A percentile compares a stretch with the other conserved stretches of the same genome.
phyloP scores from a whole-genome alignment of 2,888 invertebrate genomes.

The Ephialtes manifestator region DNA sequence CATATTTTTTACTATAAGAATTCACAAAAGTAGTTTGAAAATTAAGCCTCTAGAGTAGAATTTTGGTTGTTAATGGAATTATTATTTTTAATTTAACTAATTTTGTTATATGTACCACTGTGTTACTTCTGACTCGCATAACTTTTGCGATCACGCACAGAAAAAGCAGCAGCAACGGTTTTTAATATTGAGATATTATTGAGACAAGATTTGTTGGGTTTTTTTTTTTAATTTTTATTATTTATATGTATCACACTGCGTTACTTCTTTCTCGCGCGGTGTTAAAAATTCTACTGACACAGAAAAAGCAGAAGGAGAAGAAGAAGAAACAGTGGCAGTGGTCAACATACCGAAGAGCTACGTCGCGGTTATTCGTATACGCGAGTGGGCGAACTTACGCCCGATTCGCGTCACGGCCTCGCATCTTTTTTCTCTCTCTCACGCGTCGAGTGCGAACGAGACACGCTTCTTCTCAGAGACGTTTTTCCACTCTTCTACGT shows the following conservation, averaged over 20 bases:
- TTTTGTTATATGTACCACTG: conserved; percentile 22
- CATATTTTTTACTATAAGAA: no score
- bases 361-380: conserved; percentile 70
- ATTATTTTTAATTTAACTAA: background rate
- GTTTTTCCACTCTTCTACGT: conserved; percentile 50
- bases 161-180: background rate
- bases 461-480: conserved; percentile 14
- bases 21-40: no score
- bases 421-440: conserved; percentile 38
- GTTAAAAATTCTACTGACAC: conserved; percentile 51
- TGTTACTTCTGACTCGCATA: conserved; percentile 24
- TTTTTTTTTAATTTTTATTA: background rate
- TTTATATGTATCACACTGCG: background rate
- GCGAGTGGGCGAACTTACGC: conserved; percentile 69
- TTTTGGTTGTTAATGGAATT: no score
- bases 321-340: conserved; percentile 18
- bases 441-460: background rate
- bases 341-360: conserved; percentile 64
- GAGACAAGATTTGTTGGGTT: background rate
- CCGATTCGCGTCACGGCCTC: conserved; percentile 70
- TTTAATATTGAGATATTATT: background rate
- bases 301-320: conserved; percentile 25
- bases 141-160: background rate
- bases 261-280: conserved; percentile 28
- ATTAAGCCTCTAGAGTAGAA: no score